Base-by-base conservation (phyloP, 2,888 invertebrate species). In the Macaria liturata region DNA sequence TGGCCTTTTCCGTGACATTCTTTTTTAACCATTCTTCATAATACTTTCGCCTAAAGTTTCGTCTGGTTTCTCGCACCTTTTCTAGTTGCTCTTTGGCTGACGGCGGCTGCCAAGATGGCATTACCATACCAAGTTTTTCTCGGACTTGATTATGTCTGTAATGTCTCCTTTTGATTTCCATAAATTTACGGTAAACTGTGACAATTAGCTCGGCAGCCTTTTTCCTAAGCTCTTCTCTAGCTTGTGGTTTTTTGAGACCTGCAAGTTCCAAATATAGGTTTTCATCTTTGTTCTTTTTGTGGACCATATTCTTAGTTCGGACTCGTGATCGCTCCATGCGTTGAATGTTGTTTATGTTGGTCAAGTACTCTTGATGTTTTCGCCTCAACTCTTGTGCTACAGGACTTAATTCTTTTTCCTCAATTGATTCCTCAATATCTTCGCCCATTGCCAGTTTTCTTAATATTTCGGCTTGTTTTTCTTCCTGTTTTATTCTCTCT, bases 81-180 rank as follows among this genome's bases (percentile, higher is more conserved):
- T 91, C 82, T 47, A 93, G 78, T 63, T 89, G 88, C 44, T 84
- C 71, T 69, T 92, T 87, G 32, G 89, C 85, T 32, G 91, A 87
- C 3, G 80, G 84, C 4, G 91, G 85, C 61, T 71, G 80, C 80
- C 84, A 91, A 46, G 93, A 87, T 0, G 93, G 85, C 54, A 93
- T 84, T n/a, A 88, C 82, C 94, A 94, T 94, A 46, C 92, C 93
- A 52, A 95, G 83, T 53, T 92, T 80, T 49, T 88, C 71, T 70
- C 92, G 91, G 3, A 93, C 67, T 62, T 83, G 78, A 7, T 74
- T 68, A 45, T 93, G 92, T 68, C 81, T 85, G 7, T 71, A 40
- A 55, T 88, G 84, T 42, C 85, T 66, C 45, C 84, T 73, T 70
- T 92, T 86, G 0, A 92, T 70, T 39, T 81, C 78, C 70, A 83